Evolutionary conservation across 2,888 invertebrate genomes (phyloP).

Genomic region (Dorcus parallelipipedus): DNA sequence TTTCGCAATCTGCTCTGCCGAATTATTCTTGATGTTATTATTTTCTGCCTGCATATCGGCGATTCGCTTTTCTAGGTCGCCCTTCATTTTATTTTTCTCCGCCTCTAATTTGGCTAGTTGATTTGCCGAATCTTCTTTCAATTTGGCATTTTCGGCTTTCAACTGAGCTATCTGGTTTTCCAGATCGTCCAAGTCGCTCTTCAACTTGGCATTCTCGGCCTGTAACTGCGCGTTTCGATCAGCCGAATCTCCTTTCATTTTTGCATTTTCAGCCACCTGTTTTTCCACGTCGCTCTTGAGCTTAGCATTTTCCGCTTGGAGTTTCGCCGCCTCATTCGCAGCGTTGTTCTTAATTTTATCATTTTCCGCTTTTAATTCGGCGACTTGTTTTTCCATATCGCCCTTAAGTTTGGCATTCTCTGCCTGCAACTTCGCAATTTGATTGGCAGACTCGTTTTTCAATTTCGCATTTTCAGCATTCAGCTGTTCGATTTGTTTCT

Average conservation of each 20-base stretch:
- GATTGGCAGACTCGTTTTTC: background rate
- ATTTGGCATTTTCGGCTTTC: constrained; percentile 18
- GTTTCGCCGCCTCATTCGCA: background rate
- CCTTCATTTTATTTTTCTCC: constrained; percentile 5
- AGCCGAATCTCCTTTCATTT: no score
- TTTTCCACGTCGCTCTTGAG: background rate
- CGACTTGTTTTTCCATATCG: constrained; percentile 8
- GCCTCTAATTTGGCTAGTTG: background rate
- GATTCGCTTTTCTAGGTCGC: no score
- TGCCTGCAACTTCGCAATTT: background rate
- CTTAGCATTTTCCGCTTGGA: background rate
- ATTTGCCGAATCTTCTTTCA: constrained; percentile 12
- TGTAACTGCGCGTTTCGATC: background rate
- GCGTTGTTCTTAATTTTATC: background rate
- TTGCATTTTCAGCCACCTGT: no score
- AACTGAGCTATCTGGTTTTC: background rate
- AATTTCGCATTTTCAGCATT: background rate
- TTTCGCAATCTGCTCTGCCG: constrained; percentile 18
- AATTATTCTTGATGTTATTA: background rate
- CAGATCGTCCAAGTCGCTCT: background rate
- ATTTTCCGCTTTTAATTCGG: background rate
- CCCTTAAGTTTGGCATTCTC: constrained; percentile 10
- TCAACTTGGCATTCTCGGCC: background rate
- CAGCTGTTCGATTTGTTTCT: background rate
- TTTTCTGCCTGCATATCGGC: constrained; percentile 7